Evolutionary conservation across 1,140 invertebrate genomes (phyloP).

Genomic region (Harlomillsia oculata): DNA sequence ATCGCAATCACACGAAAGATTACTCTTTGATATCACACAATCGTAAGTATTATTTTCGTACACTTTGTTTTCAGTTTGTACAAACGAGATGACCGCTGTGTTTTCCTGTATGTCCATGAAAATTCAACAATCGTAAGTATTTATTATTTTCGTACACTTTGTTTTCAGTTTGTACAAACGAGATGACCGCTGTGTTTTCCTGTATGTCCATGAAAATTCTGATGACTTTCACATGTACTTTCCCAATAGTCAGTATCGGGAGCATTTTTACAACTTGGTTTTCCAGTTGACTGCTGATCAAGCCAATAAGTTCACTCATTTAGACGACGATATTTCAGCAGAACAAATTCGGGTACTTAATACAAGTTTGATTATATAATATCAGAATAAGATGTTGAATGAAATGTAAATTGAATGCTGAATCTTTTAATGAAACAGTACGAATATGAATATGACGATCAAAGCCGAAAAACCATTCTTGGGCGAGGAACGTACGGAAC

Average conservation of each 20-base stretch:
- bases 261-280: slow-evolving; percentile 70
- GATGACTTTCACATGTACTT: slow-evolving; percentile 99
- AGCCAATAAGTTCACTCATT: slow-evolving; percentile 70
- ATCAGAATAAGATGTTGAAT: too few species aligned
- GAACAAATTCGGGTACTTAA: slow-evolving; percentile 56
- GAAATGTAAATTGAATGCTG: slow-evolving; percentile 1
- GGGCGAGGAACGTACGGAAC: slow-evolving; percentile 94
- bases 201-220: slow-evolving; percentile 96
- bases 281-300: slow-evolving; percentile 75
- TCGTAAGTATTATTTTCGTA: too few species aligned
- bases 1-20: too few species aligned
- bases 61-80: slow-evolving; percentile 60
- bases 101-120: slow-evolving; percentile 95
- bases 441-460: slow-evolving; percentile 93
- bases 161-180: slow-evolving; percentile 75
- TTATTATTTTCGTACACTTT: slow-evolving; percentile 27
- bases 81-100: slow-evolving; percentile 86
- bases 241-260: slow-evolving; percentile 72
- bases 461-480: slow-evolving; percentile 71
- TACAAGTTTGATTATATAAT: too few species aligned
- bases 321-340: slow-evolving; percentile 59
- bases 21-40: too few species aligned
- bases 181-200: slow-evolving; percentile 87
- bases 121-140: too few species aligned
- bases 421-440: slow-evolving; percentile 54